A percentile compares a stretch with the other conserved stretches of the same genome.
These are phyloP conservation scores for Scatophagus argus DNA, from an alignment of 2,113 vertebrate genomes.

Conservation along the genomic window DNA sequence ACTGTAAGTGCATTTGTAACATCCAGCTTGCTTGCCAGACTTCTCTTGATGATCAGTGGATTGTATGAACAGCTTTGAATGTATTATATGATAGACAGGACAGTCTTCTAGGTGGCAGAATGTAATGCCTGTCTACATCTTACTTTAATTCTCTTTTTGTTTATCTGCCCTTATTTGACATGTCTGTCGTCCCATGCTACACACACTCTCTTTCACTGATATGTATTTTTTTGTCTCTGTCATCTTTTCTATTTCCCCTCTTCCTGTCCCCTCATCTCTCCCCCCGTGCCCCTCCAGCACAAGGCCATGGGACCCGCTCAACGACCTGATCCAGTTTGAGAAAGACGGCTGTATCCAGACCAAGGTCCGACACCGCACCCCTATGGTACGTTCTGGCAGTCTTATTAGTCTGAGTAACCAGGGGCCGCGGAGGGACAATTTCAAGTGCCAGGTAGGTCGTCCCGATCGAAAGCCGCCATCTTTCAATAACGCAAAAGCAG, in stretches of 20 bases:
- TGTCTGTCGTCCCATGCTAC: not conserved
- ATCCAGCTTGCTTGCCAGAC: not conserved
- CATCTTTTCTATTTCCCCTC: not conserved
- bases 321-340: slow-evolving; percentile 98
- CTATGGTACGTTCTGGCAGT: slow-evolving; percentile 94
- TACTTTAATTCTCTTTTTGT: not conserved
- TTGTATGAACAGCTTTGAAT: not conserved
- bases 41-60: not conserved
- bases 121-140: not conserved
- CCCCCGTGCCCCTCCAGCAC: slow-evolving; percentile 84
- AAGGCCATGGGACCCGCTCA: slow-evolving; percentile 97
- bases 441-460: slow-evolving; percentile 79
- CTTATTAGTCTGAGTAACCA: slow-evolving; percentile 91
- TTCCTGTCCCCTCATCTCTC: not conserved
- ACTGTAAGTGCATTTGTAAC: not conserved
- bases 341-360: slow-evolving; percentile 97
- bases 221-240: not conserved
- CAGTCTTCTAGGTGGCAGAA: not conserved
- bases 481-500: slow-evolving; percentile 21
- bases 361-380: slow-evolving; percentile 97
- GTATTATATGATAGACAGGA: not conserved
- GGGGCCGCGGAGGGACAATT: slow-evolving; percentile 86
- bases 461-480: slow-evolving; percentile 23
- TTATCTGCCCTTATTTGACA: no score
- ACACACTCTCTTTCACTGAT: not conserved